Evolutionary conservation across 2,888 invertebrate genomes (phyloP).

Genomic region (Loripinus fragilis): DNA sequence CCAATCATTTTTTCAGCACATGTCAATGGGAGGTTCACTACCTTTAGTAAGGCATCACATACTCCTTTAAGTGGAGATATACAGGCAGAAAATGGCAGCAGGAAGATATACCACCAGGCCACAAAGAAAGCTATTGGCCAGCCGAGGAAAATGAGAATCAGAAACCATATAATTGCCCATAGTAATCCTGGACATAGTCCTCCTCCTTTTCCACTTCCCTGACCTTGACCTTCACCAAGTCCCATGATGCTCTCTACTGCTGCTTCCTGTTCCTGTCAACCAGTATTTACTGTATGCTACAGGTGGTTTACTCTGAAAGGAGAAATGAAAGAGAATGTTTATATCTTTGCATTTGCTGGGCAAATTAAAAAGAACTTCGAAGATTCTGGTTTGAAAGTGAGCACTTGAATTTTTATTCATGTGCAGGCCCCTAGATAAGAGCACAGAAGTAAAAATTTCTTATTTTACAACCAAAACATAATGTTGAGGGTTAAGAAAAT

Average conservation of each 20-base stretch:
- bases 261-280: too few species aligned
- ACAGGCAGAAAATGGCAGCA: slow-evolving; percentile 77
- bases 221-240: slow-evolving; percentile 61
- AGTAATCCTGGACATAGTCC: slow-evolving; percentile 72
- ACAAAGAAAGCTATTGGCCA: slow-evolving; percentile 80
- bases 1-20: slow-evolving; percentile 78
- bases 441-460: too few species aligned
- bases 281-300: too few species aligned
- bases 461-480: too few species aligned
- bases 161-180: slow-evolving; percentile 80
- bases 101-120: slow-evolving; percentile 77
- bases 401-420: too few species aligned
- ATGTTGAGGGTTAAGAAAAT: too few species aligned
- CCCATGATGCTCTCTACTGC: slow-evolving; percentile 22
- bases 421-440: too few species aligned
- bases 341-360: too few species aligned
- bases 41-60: slow-evolving; percentile 75
- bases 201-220: slow-evolving; percentile 61
- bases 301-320: too few species aligned
- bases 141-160: slow-evolving; percentile 77
- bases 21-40: slow-evolving; percentile 77
- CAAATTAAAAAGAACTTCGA: too few species aligned
- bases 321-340: too few species aligned
- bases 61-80: slow-evolving; percentile 71
- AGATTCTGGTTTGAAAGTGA: too few species aligned